phyloP scores from a whole-genome alignment of 2,888 invertebrate species.

The Linnaemya tessellans region DNA sequence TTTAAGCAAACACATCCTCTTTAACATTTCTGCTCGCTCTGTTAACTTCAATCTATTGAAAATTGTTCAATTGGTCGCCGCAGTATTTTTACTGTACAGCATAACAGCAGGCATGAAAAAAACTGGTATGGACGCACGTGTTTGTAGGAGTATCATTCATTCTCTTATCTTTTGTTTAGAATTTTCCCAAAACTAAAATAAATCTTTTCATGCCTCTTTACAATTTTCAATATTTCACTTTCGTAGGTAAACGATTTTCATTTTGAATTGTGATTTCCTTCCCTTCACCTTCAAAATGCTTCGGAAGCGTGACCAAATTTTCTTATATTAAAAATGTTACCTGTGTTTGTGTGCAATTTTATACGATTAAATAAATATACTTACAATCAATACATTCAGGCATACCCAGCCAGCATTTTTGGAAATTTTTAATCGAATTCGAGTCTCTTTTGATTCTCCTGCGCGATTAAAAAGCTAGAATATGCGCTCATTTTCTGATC shows the following conservation, averaged over 20 bases:
- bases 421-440: too few species aligned
- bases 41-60: background rate
- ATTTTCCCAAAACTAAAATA: conserved; percentile 12
- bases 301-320: conserved; percentile 48
- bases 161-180: background rate
- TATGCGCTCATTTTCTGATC: too few species aligned
- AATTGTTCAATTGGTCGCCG: too few species aligned
- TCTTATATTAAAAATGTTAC: conserved; percentile 19
- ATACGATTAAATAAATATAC: conserved; percentile 22
- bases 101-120: background rate
- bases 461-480: too few species aligned
- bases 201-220: conserved; percentile 3
- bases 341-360: conserved; percentile 22
- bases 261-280: too few species aligned
- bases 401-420: too few species aligned
- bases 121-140: background rate
- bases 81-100: background rate
- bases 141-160: background rate
- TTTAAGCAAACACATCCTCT: background rate
- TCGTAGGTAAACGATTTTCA: too few species aligned
- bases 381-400: too few species aligned
- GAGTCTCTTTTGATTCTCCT: too few species aligned
- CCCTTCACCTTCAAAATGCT: conserved; percentile 19
- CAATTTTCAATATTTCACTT: conserved; percentile 29
- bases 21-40: background rate